These are phyloP conservation scores for Piliocolobus tephrosceles DNA, from an alignment of 2,113 vertebrate species.

Conservation along the genomic window DNA sequence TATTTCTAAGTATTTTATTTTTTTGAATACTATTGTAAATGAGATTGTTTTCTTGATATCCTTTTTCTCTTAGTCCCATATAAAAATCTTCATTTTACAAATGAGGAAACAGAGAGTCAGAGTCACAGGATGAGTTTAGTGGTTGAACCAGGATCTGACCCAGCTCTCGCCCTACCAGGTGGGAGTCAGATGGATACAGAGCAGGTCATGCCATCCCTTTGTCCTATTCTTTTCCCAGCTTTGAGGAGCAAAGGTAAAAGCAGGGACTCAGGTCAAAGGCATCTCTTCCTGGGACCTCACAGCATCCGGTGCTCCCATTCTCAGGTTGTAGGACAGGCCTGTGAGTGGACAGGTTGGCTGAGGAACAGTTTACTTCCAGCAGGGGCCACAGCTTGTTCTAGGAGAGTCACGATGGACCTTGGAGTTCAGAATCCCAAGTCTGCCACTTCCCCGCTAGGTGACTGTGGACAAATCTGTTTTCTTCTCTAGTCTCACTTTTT, in stretches of 20 bases:
- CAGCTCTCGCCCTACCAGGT: neutral
- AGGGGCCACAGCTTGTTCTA: neutral
- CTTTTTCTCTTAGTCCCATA: neutral
- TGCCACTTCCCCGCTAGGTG: neutral
- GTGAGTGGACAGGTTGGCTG: neutral
- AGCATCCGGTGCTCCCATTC: neutral
- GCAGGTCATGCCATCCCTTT: neutral
- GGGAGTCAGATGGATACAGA: neutral
- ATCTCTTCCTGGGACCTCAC: neutral
- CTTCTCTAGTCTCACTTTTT: neutral
- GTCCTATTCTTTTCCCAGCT: neutral
- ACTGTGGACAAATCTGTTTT: neutral
- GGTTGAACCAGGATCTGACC: neutral
- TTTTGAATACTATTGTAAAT: neutral
- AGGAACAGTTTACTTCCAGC: neutral
- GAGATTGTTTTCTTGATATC: conserved; percentile 6
- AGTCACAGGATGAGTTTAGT: neutral
- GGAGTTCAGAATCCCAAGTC: neutral
- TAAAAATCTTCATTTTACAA: neutral
- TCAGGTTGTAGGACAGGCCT: neutral
- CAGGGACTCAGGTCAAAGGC: neutral
- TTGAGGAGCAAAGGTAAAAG: neutral
- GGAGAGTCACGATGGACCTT: neutral
- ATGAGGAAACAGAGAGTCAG: neutral
- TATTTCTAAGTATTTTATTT: neutral